Base-by-base conservation (phyloP, 2,797 vertebrate species). In the Lacerta bilineata region DNA sequence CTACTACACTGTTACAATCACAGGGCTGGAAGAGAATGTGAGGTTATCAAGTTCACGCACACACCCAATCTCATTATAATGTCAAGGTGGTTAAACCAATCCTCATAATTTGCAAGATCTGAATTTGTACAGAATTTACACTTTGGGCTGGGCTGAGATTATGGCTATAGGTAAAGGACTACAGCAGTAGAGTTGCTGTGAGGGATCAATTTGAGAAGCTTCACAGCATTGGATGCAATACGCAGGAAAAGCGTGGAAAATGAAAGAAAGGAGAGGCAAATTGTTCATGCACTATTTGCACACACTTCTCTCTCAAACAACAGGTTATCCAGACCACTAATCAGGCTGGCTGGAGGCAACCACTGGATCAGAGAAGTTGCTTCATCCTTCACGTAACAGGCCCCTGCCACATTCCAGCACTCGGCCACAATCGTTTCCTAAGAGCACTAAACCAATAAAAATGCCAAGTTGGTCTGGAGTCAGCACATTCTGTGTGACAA, bases 401-500 rank as follows among this genome's bases (percentile, higher is more conserved):
- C 8, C 29, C 76, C 59, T 66, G 39, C 29, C 27, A 66, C 27
- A 85, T 86, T 71, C 64, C 76, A 86, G 20, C 39, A n/a, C 4
- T 71, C 29, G 7, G 85, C 23, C n/a, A 55, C n/a, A 86, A 55
- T 36, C 36, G 29, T 75, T 61, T 61, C 29, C 36, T 75, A 61
- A 41, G 25, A 85, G 13, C 33, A 39, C 8, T 61, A 59, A 84
- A 39, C 36, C 71, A 84, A 76, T 41, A 75, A 59, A 61, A 84
- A 74, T 84, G 36, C 8, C 25, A 20, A 11, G 71, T 27, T 85
- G 72, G 50, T 64, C 33, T 85, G 55, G 13, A 61, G 72, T 77
- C 74, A 78, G 84, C 85, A 86, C 66, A 55, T 79, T 79, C 79
- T 36, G 20, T 83, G 15, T 86, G 41, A 69, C 64, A 50, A 79